phyloP scores from a whole-genome alignment of 2,797 vertebrate species.

The Gadopsis marmoratus region DNA sequence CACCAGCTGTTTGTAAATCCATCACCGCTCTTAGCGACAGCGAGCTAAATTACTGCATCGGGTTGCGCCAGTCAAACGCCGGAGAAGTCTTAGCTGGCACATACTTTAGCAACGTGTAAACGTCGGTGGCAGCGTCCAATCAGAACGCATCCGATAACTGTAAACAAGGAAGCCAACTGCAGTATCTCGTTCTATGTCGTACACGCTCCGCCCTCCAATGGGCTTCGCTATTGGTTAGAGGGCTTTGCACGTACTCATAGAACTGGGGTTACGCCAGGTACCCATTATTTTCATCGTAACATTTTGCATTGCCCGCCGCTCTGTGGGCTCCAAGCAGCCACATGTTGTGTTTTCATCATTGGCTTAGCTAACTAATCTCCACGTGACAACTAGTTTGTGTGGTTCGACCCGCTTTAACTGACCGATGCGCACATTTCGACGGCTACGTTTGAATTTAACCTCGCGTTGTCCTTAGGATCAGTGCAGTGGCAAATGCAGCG shows the following conservation, averaged over 20 bases:
- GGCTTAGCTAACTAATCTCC: not conserved
- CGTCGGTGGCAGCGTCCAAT: not conserved
- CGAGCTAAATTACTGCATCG: not conserved
- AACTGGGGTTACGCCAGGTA: too few species aligned
- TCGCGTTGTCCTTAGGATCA: too few species aligned
- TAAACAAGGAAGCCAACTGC: not conserved
- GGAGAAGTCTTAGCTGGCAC: not conserved
- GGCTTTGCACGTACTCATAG: too few species aligned
- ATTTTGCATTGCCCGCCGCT: too few species aligned
- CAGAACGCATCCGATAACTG: not conserved
- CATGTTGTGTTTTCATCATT: not conserved
- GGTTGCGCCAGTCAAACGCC: not conserved
- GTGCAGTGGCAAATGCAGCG: too few species aligned
- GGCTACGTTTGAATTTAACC: not conserved
- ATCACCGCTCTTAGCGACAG: not conserved
- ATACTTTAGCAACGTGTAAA: not conserved
- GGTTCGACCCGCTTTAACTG: not conserved
- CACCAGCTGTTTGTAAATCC: slow-evolving; percentile 28
- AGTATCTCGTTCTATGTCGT: too few species aligned
- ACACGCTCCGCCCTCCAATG: too few species aligned
- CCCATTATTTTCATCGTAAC: too few species aligned
- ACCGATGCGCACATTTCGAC: not conserved
- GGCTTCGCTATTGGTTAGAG: too few species aligned
- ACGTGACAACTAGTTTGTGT: not conserved
- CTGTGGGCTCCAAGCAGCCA: too few species aligned